A percentile compares a stretch with the other conserved stretches of the same genome.
Conservation (phyloP, 2,113 vertebrate species). For the Carassius auratus region DNA sequence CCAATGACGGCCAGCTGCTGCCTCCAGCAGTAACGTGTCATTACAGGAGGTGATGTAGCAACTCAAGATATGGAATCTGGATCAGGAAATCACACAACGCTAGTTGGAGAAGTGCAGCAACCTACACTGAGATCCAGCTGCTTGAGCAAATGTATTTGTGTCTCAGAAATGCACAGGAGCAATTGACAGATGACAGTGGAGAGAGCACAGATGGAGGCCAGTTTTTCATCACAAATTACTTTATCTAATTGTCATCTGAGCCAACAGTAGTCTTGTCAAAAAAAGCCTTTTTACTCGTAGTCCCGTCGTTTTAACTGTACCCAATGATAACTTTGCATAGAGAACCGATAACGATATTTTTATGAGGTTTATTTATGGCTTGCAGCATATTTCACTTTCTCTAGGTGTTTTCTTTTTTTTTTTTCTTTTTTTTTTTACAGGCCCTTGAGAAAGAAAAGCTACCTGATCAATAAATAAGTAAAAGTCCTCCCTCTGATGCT, state of each 20-base stretch:
- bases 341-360: conserved; percentile 24
- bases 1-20: conserved; percentile 40
- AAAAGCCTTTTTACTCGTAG: neutral
- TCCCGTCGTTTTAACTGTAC: conserved; percentile 44
- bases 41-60: conserved; percentile 53
- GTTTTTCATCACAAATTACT: conserved; percentile 5
- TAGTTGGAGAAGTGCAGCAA: neutral
- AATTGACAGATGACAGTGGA: neutral
- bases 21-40: conserved; percentile 41
- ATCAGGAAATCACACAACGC: neutral
- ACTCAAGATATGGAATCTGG: neutral
- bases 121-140: neutral
- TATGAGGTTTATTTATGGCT: conserved; percentile 46
- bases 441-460: neutral
- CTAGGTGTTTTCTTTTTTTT: neutral
- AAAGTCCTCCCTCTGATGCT: neutral
- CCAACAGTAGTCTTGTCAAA: neutral
- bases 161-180: neutral
- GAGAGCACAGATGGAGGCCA: conserved; percentile 29
- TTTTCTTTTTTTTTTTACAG: neutral
- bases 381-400: conserved; percentile 39
- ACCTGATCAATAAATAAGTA: neutral
- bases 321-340: conserved; percentile 11
- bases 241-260: neutral
- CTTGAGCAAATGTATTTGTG: neutral